Conservation (phyloP, 2,888 invertebrate species). For the Agrochola lychnidis region DNA sequence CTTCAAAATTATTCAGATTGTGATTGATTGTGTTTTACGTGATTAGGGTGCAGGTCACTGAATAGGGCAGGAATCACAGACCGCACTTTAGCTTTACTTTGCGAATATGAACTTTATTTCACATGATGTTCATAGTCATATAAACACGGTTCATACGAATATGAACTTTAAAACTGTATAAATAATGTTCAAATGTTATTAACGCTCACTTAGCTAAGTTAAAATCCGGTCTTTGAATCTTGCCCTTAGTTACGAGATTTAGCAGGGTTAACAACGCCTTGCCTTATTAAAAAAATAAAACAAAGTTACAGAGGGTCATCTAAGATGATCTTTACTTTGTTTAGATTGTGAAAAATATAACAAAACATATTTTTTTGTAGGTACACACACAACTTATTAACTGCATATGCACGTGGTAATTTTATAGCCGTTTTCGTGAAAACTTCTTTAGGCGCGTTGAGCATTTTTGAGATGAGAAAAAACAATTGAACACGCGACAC, state of each 20-base stretch:
- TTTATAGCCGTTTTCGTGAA: neutral
- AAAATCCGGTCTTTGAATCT: neutral
- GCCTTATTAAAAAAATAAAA: neutral
- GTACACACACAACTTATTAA: neutral
- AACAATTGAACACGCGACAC: too few species aligned
- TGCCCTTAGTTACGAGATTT: conserved; percentile 1
- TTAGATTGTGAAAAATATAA: neutral
- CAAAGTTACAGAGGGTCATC: neutral
- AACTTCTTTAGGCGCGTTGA: too few species aligned
- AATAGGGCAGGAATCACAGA: neutral
- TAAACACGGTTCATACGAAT: neutral
- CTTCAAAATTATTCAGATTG: too few species aligned
- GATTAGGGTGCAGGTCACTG: neutral
- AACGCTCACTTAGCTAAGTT: neutral
- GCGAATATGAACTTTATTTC: neutral
- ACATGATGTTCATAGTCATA: neutral
- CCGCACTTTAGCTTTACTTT: neutral
- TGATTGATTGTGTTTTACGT: too few species aligned
- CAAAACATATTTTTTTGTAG: neutral
- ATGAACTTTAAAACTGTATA: neutral
- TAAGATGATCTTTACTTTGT: neutral
- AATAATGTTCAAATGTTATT: neutral
- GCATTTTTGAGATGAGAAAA: too few species aligned
- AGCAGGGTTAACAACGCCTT: neutral
- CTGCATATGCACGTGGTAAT: neutral